Percentiles rank a stretch among this genome's conserved stretches.
Conservation (phyloP, 2,888 invertebrate species). For the Azorinus chamasolen region DNA sequence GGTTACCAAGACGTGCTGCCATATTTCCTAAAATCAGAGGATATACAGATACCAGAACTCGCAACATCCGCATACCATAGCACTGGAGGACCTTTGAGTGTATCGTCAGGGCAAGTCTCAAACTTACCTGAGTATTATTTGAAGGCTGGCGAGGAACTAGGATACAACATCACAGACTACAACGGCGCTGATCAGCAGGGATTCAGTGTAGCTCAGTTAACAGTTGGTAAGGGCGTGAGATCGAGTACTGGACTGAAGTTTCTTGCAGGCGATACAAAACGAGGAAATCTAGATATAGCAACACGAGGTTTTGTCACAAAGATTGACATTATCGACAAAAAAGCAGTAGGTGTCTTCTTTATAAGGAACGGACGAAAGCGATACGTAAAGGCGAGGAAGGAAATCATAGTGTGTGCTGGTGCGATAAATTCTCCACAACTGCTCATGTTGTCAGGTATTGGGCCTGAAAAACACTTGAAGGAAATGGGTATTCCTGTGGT, state of each 20-base stretch:
- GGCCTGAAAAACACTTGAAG: conserved; percentile 72
- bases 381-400: conserved; percentile 68
- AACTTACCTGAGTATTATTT: conserved; percentile 1
- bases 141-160: conserved; percentile 30
- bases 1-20: conserved; percentile 9
- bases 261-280: conserved; percentile 4
- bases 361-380: conserved; percentile 57
- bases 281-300: conserved; percentile 27
- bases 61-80: conserved; percentile 3
- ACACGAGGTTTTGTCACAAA: conserved; percentile 65
- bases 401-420: conserved; percentile 84
- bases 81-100: conserved; percentile 1
- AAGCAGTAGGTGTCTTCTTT: conserved; percentile 74
- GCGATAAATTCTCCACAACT: conserved; percentile 83
- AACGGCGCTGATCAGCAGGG: conserved; percentile 23
- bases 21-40: conserved; percentile 14
- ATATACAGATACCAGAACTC: not conserved
- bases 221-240: conserved; percentile 1
- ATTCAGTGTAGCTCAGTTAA: not conserved
- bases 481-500: conserved; percentile 79
- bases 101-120: not conserved
- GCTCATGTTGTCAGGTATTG: conserved; percentile 14
- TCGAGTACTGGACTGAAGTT: conserved; percentile 10
- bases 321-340: conserved; percentile 69
- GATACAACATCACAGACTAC: conserved; percentile 26